Base-by-base conservation (phyloP, 2,888 invertebrate species). In the Pherbina coryleti region DNA sequence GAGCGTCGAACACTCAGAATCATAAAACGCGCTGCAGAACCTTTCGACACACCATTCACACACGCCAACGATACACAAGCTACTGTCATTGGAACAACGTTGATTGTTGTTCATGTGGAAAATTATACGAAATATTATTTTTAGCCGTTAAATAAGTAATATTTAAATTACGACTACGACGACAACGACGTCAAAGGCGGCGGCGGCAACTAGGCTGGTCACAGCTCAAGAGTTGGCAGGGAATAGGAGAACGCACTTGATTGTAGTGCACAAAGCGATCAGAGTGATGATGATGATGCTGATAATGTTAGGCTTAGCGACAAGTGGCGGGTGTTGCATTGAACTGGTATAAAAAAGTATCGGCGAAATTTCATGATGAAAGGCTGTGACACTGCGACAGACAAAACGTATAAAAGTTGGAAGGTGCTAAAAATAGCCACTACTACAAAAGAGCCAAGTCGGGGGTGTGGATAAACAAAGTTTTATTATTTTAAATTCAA, bases 101-200 rank as follows among this genome's bases (percentile, higher is more conserved):
- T n/a, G 64, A 64, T 49, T 34, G 34, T 44, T 44, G 25, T 62
- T 28, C 14, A 49, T 62, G 62, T 14, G 25, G 25, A 62, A 73
- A 73, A 73, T 73, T 62, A 49, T 62, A 73, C 34, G n/a, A 22
- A 72, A 57, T 25, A 49, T 73, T 73, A 73, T 73, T 73, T 73
- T 73, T 73, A 73, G 73, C 60, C 62, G 62, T 62, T 60, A 73
- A 73, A 73, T 62, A 62, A 62, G 62, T 49, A 28, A 44, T 62
- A 62, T 73, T 73, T 62, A 60, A 73, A 73, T 73, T 73, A 49
- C 60, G 71, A 37, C 57, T 22, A 22, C 28, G 34, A 34, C 25
- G 28, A 28, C 25, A 34, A n/a, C 25, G 34, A 31, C 7, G 67
- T n/a, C 67, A 14, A 25, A 7, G 67, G 14, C 49, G 19, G 5